Evolutionary conservation across 1,140 invertebrate species (phyloP).

Genomic region (Drosophila lacertosa): DNA sequence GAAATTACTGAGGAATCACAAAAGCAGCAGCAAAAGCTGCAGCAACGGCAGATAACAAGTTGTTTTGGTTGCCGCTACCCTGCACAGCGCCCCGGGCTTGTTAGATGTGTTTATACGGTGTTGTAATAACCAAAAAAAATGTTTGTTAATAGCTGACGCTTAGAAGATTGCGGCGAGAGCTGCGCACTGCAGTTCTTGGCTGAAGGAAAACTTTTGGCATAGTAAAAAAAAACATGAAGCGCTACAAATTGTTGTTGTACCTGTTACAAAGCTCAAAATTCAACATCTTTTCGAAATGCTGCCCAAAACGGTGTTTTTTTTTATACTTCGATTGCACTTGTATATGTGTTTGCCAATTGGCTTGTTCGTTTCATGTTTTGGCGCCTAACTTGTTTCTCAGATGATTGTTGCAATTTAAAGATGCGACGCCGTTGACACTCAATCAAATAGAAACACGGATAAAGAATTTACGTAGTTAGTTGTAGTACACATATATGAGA

Average conservation of each 20-base stretch:
- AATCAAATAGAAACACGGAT: neutral
- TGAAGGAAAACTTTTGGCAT: constrained; percentile 58
- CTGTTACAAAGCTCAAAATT: constrained; percentile 11
- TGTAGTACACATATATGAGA: too few species aligned
- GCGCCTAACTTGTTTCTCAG: constrained; percentile 75
- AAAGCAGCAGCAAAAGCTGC: constrained; percentile 35
- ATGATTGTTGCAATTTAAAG: constrained; percentile 45
- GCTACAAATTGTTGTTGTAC: constrained; percentile 22
- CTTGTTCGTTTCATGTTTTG: constrained; percentile 78
- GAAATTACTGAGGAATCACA: constrained; percentile 38
- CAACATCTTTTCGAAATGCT: constrained; percentile 15
- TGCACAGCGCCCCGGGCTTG: neutral
- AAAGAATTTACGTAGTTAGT: too few species aligned
- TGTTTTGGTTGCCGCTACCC: constrained; percentile 13
- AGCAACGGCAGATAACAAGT: constrained; percentile 59
- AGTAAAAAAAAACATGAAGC: constrained; percentile 12
- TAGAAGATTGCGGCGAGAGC: constrained; percentile 16
- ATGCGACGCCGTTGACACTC: constrained; percentile 55
- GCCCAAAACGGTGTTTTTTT: constrained; percentile 17
- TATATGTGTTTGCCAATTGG: constrained; percentile 59
- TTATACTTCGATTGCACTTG: constrained; percentile 12
- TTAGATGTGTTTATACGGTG: constrained; percentile 28
- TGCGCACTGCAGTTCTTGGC: constrained; percentile 51
- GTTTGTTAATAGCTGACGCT: constrained; percentile 63
- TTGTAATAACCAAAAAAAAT: constrained; percentile 65